Conservation (phyloP, 2,113 vertebrate species). For the Labrus mixtus region DNA sequence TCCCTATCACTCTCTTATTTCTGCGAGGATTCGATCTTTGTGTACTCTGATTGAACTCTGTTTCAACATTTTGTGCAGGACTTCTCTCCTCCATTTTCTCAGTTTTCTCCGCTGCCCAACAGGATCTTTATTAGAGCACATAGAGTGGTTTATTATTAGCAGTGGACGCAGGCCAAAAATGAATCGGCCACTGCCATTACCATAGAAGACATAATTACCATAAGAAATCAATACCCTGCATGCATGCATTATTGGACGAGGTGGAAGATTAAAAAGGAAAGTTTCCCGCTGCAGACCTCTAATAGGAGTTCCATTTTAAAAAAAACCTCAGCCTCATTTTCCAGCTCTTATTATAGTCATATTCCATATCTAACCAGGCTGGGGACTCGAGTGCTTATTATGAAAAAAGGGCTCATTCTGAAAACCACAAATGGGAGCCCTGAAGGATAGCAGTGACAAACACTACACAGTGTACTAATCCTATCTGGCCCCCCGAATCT, state of each 20-base stretch:
- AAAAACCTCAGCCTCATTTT: constrained; percentile 50
- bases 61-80: no score
- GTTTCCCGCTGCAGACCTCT: constrained; percentile 47
- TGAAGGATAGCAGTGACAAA: constrained; percentile 45
- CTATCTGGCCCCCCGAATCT: constrained; percentile 49
- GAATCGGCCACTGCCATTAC: constrained; percentile 39
- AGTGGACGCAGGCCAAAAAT: constrained; percentile 20
- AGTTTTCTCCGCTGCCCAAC: background rate
- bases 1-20: no score
- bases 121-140: constrained; percentile 9
- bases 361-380: constrained; percentile 29
- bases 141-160: constrained; percentile 51
- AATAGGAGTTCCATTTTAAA: constrained; percentile 52
- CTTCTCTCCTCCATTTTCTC: background rate
- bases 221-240: constrained; percentile 55
- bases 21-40: no score
- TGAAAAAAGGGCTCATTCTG: constrained; percentile 64
- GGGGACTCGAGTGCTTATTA: constrained; percentile 60
- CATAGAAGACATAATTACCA: constrained; percentile 47
- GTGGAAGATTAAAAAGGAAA: constrained; percentile 55
- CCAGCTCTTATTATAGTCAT: constrained; percentile 52
- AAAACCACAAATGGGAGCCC: constrained; percentile 56
- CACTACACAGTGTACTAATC: constrained; percentile 44
- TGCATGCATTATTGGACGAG: constrained; percentile 20
- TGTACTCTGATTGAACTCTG: background rate